Evolutionary conservation across 2,888 invertebrate genomes (phyloP).

Genomic region (Nemurella pictetii): DNA sequence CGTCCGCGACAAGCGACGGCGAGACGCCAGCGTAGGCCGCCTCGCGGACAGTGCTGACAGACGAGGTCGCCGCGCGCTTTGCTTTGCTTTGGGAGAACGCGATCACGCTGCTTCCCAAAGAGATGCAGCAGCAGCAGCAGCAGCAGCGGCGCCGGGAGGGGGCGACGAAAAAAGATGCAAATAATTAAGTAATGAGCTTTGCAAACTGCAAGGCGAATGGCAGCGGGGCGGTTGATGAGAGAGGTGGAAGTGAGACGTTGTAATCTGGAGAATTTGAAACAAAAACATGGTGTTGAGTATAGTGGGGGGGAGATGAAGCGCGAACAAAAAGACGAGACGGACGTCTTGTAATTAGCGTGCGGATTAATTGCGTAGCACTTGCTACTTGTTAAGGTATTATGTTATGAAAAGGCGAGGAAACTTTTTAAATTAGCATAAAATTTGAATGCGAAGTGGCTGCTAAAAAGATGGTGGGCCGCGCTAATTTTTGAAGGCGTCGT

Average conservation of each 20-base stretch:
- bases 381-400: not conserved
- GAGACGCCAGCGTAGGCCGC: too few relatives aligned
- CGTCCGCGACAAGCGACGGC: too few relatives aligned
- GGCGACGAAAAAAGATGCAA: not conserved
- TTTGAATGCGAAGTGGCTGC: conserved; percentile 4
- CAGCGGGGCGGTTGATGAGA: not conserved
- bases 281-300: not conserved
- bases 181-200: not conserved
- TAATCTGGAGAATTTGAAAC: not conserved
- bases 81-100: too few relatives aligned
- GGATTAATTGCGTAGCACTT: too few relatives aligned
- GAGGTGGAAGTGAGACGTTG: not conserved
- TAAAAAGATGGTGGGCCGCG: too few relatives aligned
- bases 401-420: not conserved
- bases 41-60: too few relatives aligned
- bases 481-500: too few relatives aligned
- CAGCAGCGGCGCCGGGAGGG: too few relatives aligned
- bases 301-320: too few relatives aligned
- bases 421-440: not conserved
- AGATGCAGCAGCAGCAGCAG: too few relatives aligned
- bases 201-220: not conserved
- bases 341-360: not conserved
- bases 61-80: too few relatives aligned
- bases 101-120: too few relatives aligned
- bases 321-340: not conserved